phyloP scores from a whole-genome alignment of 2,888 invertebrate species.

The Cordilura impudica region DNA sequence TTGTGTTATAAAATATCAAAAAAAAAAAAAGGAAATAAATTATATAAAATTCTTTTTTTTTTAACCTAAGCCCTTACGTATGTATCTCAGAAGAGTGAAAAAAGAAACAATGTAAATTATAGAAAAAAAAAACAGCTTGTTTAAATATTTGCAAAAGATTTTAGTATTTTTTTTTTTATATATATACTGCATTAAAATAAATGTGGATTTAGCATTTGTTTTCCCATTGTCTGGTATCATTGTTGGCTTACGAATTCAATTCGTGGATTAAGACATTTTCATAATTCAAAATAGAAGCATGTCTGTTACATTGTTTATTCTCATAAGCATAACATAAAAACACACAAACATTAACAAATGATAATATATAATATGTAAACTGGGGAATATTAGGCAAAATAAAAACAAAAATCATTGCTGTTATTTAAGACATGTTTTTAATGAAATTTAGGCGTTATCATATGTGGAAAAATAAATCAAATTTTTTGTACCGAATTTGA shows the following conservation, averaged over 20 bases:
- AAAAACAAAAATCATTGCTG: no score
- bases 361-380: no score
- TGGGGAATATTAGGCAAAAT: no score
- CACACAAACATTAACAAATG: background rate
- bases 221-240: background rate
- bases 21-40: background rate
- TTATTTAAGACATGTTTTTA: no score
- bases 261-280: conserved; percentile 17
- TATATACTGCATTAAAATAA: background rate
- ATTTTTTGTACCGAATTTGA: no score
- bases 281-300: conserved; percentile 1
- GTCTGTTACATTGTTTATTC: no score
- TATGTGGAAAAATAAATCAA: no score
- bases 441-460: no score
- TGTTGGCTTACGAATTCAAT: background rate
- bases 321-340: background rate
- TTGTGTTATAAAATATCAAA: conserved; percentile 23
- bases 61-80: background rate
- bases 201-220: conserved; percentile 23
- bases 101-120: background rate
- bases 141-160: conserved; percentile 25
- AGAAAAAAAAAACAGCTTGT: conserved; percentile 1
- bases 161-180: background rate
- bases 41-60: background rate
- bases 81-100: no score